Evolutionary conservation across 2,888 invertebrate genomes (phyloP), one percentile per base, ranked within the genome.

Genomic region (Clostera curtula): DNA sequence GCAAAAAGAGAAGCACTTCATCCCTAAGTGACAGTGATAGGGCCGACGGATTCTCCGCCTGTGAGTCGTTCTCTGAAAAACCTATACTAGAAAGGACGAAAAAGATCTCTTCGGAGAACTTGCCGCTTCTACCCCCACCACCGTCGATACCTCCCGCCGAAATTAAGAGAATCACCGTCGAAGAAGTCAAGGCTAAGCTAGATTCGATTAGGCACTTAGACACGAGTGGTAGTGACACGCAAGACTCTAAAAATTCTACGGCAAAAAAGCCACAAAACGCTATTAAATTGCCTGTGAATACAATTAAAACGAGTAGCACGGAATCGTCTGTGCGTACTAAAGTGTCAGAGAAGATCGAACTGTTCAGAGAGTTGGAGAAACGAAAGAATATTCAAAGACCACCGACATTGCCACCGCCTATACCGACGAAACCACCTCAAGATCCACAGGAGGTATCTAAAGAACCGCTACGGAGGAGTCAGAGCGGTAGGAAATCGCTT

Each of bases 1-100:
- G 93, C 29, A 90, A 90, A 47, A 93, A 93, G 63, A 88, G 90
- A 34, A 87, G 87, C 35, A 88, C 89, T 2, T 89, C 87, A 24
- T 88, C 89, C 2, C 58, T 88, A 15, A 87, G 87, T 44, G 88
- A 88, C 35, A 88, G 86, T 49, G 89, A 89, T 38, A 76, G 83
- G 46, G 80, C 86, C 18, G 87, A 87, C 38, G 83, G 83, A 4
- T 77, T 62, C 33, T 83, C 83, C 30, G 74, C 74, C 4, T 69
- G 68, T 33, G 83, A 77, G 52, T 85, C 58, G 25, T 86, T 53
- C 72, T 70, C 59, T 62, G 83, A 61, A 68, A 85, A 69, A 69
- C 69, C 58, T 56, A 84, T 62, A 76, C 63, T 68, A 51, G 74
- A 86, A 32, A 88, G 87, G 48, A 75, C 72, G 12, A 89, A 87